A percentile compares a stretch with the other conserved stretches of the same genome.
Conservation (phyloP, 2,113 vertebrate genomes). For the Poicephalus gulielmi region DNA sequence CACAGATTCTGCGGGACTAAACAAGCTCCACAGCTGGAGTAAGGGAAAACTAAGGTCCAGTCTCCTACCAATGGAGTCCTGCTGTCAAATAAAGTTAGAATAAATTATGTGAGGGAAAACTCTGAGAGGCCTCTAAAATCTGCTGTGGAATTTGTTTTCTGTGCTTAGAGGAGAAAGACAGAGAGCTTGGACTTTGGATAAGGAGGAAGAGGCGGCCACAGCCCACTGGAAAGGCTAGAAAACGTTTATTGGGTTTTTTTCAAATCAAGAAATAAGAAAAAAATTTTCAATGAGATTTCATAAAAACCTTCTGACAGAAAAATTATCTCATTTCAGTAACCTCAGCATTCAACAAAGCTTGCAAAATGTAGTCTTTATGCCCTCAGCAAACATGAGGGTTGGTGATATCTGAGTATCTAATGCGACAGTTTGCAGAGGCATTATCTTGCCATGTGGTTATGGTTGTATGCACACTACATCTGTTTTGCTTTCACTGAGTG, state of each 20-base stretch:
- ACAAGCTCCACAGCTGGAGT: not conserved
- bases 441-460: not conserved
- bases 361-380: not conserved
- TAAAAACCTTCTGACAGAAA: not conserved
- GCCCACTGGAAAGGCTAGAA: not conserved
- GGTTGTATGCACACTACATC: not conserved
- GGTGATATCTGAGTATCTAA: not conserved
- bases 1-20: not conserved
- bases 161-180: not conserved
- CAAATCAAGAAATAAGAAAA: not conserved
- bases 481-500: slow-evolving; percentile 7
- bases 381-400: not conserved
- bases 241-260: not conserved
- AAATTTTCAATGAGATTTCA: not conserved
- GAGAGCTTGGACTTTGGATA: not conserved
- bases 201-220: not conserved
- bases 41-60: not conserved
- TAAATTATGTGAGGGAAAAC: not conserved
- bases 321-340: not conserved
- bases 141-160: not conserved
- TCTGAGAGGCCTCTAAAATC: not conserved
- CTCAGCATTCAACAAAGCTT: not conserved
- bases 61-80: not conserved
- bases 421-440: not conserved
- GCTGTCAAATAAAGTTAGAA: not conserved